Base-by-base conservation (phyloP, 2,888 invertebrate genomes). In the Proisotoma minuta region DNA sequence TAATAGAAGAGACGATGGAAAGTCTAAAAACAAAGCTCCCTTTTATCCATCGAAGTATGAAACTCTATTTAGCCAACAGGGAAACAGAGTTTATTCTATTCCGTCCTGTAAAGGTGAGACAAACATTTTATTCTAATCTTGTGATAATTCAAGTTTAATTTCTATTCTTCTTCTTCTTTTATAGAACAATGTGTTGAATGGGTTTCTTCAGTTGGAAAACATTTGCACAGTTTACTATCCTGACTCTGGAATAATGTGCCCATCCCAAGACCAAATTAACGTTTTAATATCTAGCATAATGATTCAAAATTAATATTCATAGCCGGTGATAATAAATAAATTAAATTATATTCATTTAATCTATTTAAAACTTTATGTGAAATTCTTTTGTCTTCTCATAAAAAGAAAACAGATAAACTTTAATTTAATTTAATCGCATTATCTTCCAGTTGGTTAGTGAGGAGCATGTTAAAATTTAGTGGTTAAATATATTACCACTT, bases 21-120 rank as follows among this genome's bases (percentile, higher is more conserved):
- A 70, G 71, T 67, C 70, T 97, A 60, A 91, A 91, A 77, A 82
- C 84, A 0, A 86, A 87, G 72, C 82, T 96, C 34, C 88, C 93
- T 0, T 82, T 83, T 4, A 79, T 97, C 18, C 92, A 94, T 76
- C 83, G 89, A 3, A 89, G 91, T 15, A 94, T 98, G 93, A 88
- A 92, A 70, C 83, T 99, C 1, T 99, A 99, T 78, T 82, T 99
- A 58, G 92, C 97, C 15, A 98, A 97, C 78, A 85, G 88, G 71
- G 98, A 99, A 77, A 98, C 98, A 0, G 98, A 99, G 78, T 91
- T 93, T 74, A 97, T 99, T 75, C 82, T 99, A 10, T 95, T 98
- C 75, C 84, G 94, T 60, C 97, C 97, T 1, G 90, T 98, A 53
- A 87, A 91, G 79, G 91, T 90, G 76, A 27, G 20, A 4, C 15